Base-by-base conservation (phyloP, 35 echinoderm and acorn worm genomes). In the Chiridota heheva region DNA sequence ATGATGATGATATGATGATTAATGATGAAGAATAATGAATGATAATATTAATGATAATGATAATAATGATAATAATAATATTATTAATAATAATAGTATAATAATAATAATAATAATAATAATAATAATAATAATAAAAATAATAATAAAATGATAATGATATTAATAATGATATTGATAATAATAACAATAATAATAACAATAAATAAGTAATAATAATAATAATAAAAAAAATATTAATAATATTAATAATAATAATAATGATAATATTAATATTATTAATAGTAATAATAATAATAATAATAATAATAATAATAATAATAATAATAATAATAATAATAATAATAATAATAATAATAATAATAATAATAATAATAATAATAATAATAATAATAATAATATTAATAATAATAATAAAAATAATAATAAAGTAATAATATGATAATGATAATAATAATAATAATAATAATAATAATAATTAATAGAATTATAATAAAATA, bases 241-340 rank as follows among this genome's bases (percentile, higher is more conserved):
- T 64, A 64, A 33, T 64, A 64, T 22, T 64, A 64, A 2, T 64
- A 64, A 33, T 64, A 64, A 33, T 63, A 63, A 31, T 63, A 63
- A 31, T 63, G 33, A 27, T 63, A 63, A 25, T 63, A 63, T 8
- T 63, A 63, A 31, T 63, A 63, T 8, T 63, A 63, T 8, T 63
- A 63, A 25, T 63, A 27, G 26, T 63, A 63, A 25, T 63, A 63
- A 25, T 63, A 63, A 25, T 63, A 63, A 31, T 63, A 63, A 31
- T 63, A 63, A 31, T 63, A 63, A 31, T 63, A 63, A 31, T 63
- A 63, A 31, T 63, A 63, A 31, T 63, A 63, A 31, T 63, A 63
- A 27, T 63, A 63, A 31, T 63, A 63, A 31, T 63, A 25, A 27
- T 63, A 63, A 31, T 63, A 63, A 31, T 10, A 63, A 27, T 63